Conservation (phyloP, 2,888 invertebrate species). For the Aricia artaxerxes region DNA sequence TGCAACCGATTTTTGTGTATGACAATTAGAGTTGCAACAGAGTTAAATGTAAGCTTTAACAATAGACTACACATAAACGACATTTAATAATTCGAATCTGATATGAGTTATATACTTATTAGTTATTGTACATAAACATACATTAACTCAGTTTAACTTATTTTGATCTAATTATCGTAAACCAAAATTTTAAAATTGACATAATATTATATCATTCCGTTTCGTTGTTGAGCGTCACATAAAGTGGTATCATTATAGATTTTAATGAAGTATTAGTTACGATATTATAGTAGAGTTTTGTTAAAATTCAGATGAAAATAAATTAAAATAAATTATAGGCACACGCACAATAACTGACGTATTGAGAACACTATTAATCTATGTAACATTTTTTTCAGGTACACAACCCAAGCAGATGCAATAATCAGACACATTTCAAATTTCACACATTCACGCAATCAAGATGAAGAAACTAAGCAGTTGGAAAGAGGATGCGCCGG, state of each 20-base stretch:
- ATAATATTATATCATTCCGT: no score
- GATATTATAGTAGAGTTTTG: no score
- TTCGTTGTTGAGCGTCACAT: no score
- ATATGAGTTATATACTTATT: neutral
- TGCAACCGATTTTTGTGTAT: conserved; percentile 20
- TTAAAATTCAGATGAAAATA: neutral
- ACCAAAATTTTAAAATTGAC: no score
- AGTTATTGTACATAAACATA: neutral
- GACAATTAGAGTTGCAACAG: neutral
- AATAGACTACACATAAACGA: neutral
- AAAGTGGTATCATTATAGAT: no score
- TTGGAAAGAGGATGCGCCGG: conserved; percentile 51
- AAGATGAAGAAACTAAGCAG: conserved; percentile 41
- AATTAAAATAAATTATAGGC: neutral
- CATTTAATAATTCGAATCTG: neutral
- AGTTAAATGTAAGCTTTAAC: neutral
- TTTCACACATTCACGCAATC: neutral
- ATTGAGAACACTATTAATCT: neutral
- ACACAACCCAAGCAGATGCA: neutral
- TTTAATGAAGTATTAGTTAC: no score
- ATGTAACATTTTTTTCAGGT: neutral
- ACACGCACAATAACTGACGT: neutral
- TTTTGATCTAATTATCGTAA: no score
- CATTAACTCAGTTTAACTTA: no score
- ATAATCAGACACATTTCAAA: neutral